phyloP scores from a whole-genome alignment of 2,797 vertebrate genomes.

The Sebastes kiyomatsui region DNA sequence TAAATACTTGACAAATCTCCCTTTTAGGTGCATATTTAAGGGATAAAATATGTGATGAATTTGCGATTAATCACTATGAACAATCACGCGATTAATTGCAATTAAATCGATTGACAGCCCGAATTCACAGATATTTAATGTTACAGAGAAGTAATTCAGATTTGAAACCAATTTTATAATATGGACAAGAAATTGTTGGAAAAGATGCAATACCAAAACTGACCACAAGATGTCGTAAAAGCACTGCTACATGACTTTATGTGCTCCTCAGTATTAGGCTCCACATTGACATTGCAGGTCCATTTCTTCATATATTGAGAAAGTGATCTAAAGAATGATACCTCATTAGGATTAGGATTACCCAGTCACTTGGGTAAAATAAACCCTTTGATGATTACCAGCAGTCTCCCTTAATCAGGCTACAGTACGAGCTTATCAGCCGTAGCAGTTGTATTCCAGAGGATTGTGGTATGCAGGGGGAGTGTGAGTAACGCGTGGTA shows the following conservation, averaged over 20 bases:
- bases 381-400: neutral
- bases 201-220: neutral
- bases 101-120: no score
- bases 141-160: neutral
- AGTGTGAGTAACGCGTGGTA: conserved; percentile 41
- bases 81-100: no score
- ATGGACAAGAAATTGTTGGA: neutral
- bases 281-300: neutral
- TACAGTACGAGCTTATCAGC: neutral
- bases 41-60: no score
- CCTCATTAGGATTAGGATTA: neutral
- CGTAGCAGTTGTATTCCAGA: neutral
- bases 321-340: neutral
- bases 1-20: no score
- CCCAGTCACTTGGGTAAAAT: neutral
- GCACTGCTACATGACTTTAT: neutral
- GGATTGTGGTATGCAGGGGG: conserved; percentile 48
- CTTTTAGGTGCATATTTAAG: no score
- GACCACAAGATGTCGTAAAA: neutral
- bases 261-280: no score
- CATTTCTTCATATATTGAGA: neutral
- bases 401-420: neutral
- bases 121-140: no score
- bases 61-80: no score
- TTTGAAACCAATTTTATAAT: neutral